phyloP scores from a whole-genome alignment of 1,140 invertebrate species.

The Rhagoletis pomonella region DNA sequence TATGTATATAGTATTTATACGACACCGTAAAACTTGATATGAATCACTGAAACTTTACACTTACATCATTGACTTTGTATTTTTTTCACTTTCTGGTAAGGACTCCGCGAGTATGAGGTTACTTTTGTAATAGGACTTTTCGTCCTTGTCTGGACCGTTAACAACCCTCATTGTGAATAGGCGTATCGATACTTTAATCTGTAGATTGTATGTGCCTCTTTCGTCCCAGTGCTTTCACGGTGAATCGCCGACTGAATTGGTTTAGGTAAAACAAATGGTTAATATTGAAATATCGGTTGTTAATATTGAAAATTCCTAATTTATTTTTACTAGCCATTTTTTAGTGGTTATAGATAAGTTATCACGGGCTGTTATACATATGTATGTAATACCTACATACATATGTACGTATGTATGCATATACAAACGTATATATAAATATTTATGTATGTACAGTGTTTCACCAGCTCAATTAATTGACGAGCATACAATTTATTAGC shows the following conservation, averaged over 20 bases:
- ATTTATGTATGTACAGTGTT: too few species aligned
- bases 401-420: too few species aligned
- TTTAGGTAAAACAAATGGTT: not conserved
- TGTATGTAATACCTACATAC: not conserved
- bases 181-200: not conserved
- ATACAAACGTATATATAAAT: too few species aligned
- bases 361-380: not conserved
- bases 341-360: slow-evolving; percentile 15
- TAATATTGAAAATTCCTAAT: not conserved
- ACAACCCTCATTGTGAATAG: slow-evolving; percentile 23
- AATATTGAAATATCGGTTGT: not conserved
- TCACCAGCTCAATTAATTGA: slow-evolving; percentile 33
- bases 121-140: slow-evolving; percentile 65
- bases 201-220: not conserved
- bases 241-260: not conserved
- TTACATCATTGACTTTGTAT: not conserved
- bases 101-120: slow-evolving; percentile 62
- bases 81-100: slow-evolving; percentile 51
- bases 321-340: not conserved
- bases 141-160: slow-evolving; percentile 62
- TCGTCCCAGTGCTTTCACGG: not conserved
- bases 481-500: slow-evolving; percentile 16
- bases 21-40: not conserved
- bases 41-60: slow-evolving; percentile 29
- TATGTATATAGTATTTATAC: too few species aligned